Evolutionary conservation across 2,797 vertebrate genomes (phyloP), one percentile per base, ranked within the genome.

Genomic region (Nyctalus aviator): DNA sequence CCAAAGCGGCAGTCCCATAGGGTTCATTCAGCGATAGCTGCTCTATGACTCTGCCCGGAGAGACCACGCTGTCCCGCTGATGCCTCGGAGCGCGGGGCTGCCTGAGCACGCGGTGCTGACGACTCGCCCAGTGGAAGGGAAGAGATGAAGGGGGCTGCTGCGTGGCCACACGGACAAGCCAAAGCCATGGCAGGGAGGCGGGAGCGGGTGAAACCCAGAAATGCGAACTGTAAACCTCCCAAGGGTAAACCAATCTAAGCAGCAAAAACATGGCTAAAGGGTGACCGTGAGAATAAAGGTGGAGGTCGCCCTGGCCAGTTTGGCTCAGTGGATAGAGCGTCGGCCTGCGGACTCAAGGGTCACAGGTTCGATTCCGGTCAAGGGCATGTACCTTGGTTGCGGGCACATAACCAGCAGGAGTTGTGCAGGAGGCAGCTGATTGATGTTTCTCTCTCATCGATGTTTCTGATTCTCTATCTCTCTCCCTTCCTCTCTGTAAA

Each of bases 171-270:
- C 1, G 48, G 44, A 88, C 27, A 46, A 30, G 48, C 20, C 37
- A 17, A 1, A 2, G 0, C 30, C 2, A 4, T 6, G 27, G 75
- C 23, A 18, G 69, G 12, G 12, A 23, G 25, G 10, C 17, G 3
- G 17, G 9, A 13, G 5, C 18, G 21, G 8, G 6, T 20, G 37
- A 53, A 64, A 48, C 17, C 14, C 0, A 1, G 41, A 88, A 53
- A 37, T 20, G 62, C 48, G 69, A 37, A 50, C 1, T 13, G 18
- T 23, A 46, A 55, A 69, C 15, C 7, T 68, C 48, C 32, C 44
- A 15, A 35, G 75, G 79, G 44, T 13, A 46, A 82, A 50, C 35
- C 59, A 37, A 55, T 11, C 50, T 15, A 20, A 32, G 35, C 37
- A 68, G 59, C 37, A 23, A 50, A 37, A 14, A 17, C 11, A 30